A percentile compares a stretch with the other conserved stretches of the same genome.
Evolutionary conservation across 1,140 invertebrate species (phyloP).

Genomic region (Leucophenga varia): DNA sequence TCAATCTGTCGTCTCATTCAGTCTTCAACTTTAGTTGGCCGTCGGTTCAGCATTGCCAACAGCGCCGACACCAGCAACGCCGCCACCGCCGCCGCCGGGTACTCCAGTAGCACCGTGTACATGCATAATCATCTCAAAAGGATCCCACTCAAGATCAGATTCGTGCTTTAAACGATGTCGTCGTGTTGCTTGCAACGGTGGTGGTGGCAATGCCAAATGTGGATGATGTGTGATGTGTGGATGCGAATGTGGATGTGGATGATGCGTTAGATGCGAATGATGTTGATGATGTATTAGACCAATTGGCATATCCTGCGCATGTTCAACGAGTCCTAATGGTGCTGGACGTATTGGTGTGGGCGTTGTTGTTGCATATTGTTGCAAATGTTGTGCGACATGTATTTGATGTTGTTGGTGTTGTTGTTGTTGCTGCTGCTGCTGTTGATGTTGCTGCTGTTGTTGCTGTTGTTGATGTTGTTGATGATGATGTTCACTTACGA

Average conservation of each 20-base stretch:
- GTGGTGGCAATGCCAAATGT: too few species aligned
- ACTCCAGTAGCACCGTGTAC: too few species aligned
- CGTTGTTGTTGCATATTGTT: too few species aligned
- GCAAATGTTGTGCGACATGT: too few species aligned
- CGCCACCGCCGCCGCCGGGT: too few species aligned
- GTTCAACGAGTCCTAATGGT: too few species aligned
- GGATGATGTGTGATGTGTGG: neutral
- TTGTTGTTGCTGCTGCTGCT: too few species aligned
- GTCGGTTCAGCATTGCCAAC: conserved; percentile 33
- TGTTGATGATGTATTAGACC: conserved; percentile 36
- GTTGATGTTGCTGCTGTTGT: conserved; percentile 11
- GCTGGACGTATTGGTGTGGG: too few species aligned
- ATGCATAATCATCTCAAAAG: conserved; percentile 51
- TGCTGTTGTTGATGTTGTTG: conserved; percentile 35
- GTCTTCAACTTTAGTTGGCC: conserved; percentile 41
- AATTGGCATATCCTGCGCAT: conserved; percentile 43
- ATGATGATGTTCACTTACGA: conserved; percentile 49
- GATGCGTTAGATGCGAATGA: conserved; percentile 17
- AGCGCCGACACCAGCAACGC: conserved; percentile 4
- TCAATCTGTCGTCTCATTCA: too few species aligned
- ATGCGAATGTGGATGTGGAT: conserved; percentile 19
- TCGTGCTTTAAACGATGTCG: conserved; percentile 43
- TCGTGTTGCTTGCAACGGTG: conserved; percentile 1
- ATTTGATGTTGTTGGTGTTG: conserved; percentile 13
- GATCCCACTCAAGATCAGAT: conserved; percentile 51